A percentile compares a stretch with the other conserved stretches of the same genome.
These are phyloP conservation scores for Mastomys coucha DNA, from an alignment of 2,113 vertebrate species.

Conservation along the genomic window DNA sequence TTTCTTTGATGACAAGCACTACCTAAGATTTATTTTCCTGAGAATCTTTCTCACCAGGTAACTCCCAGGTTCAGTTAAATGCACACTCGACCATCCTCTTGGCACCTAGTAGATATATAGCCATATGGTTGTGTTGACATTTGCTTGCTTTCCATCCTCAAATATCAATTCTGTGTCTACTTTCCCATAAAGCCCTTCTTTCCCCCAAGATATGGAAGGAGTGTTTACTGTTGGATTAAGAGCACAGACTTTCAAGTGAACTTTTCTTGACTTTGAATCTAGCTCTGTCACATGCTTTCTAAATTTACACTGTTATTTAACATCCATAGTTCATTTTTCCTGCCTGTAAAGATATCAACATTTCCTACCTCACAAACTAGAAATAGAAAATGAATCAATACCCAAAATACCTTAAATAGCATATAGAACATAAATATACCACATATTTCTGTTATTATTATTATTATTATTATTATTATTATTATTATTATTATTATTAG, in stretches of 20 bases:
- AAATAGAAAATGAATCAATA: not conserved
- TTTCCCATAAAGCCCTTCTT: constrained; percentile 15
- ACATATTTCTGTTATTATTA: constrained; percentile 13
- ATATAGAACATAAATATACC: not conserved
- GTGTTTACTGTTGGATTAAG: constrained; percentile 24
- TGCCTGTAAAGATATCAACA: not conserved
- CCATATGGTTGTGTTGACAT: not conserved
- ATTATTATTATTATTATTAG: constrained; percentile 51
- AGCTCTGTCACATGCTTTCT: constrained; percentile 1
- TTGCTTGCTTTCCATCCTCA: constrained; percentile 47
- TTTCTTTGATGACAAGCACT: constrained; percentile 12
- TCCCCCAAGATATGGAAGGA: not conserved
- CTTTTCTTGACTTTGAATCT: not conserved
- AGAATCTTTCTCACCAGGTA: not conserved
- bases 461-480: constrained; percentile 54
- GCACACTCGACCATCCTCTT: constrained; percentile 20
- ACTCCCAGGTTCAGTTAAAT: not conserved
- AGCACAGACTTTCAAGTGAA: constrained; percentile 22
- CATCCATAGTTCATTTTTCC: not conserved
- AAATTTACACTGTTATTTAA: constrained; percentile 53
- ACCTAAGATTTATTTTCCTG: constrained; percentile 43
- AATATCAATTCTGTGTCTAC: constrained; percentile 42
- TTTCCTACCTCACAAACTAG: not conserved
- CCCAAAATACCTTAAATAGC: constrained; percentile 3
- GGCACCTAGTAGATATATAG: constrained; percentile 30